A percentile compares a stretch with the other conserved stretches of the same genome.
Evolutionary conservation across 2,888 invertebrate species (phyloP).

Genomic region (Volucella bombylans): DNA sequence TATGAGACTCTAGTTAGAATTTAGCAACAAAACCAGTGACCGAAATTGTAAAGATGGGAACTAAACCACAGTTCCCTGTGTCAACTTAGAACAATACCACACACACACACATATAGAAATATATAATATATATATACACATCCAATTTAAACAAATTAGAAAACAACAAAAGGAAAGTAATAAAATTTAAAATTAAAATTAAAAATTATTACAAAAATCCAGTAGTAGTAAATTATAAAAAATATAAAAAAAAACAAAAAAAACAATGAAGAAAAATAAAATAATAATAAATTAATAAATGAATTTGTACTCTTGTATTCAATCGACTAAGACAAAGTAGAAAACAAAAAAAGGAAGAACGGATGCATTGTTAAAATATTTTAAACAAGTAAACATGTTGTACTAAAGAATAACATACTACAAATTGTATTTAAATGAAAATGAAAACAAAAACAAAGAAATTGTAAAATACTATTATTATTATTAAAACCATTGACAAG

Average conservation of each 20-base stretch:
- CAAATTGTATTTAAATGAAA: conserved; percentile 55
- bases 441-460: conserved; percentile 38
- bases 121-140: conserved; percentile 36
- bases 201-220: conserved; percentile 45
- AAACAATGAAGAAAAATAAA: neutral
- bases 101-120: conserved; percentile 27
- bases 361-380: conserved; percentile 55
- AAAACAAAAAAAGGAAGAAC: conserved; percentile 17
- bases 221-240: conserved; percentile 51
- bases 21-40: conserved; percentile 57
- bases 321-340: conserved; percentile 57
- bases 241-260: too few relatives aligned
- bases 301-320: conserved; percentile 73
- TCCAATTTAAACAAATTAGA: conserved; percentile 34
- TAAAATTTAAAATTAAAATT: conserved; percentile 5
- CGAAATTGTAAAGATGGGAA: conserved; percentile 4
- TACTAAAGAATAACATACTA: conserved; percentile 56
- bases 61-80: conserved; percentile 41
- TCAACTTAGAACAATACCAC: conserved; percentile 67
- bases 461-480: conserved; percentile 60
- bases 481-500: conserved; percentile 38
- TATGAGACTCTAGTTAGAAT: conserved; percentile 56
- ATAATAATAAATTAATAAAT: conserved; percentile 24
- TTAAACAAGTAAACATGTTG: conserved; percentile 42
- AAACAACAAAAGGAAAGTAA: conserved; percentile 20